phyloP scores from a whole-genome alignment of 23 tunicate species.

The Diplosoma virens region DNA sequence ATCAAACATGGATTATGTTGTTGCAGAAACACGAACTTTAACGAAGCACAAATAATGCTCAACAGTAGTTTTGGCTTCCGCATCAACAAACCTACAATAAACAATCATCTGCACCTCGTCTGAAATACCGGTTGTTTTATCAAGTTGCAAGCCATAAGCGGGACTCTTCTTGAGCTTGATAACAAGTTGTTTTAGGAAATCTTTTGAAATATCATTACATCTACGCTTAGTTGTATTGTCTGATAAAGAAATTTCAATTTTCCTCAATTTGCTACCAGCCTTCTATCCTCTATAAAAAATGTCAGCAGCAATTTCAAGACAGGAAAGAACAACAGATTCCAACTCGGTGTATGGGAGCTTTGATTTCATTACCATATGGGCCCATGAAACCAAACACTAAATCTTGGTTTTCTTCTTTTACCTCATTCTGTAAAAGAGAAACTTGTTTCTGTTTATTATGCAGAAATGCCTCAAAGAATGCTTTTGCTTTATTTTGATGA shows the following conservation, averaged over 20 bases:
- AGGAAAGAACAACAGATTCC: conserved; percentile 28
- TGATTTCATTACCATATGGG: conserved; percentile 17
- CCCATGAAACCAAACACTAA: not conserved
- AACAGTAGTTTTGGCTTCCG: not conserved
- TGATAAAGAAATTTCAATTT: too few species aligned
- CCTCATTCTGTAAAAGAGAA: not conserved
- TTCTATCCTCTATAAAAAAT: conserved; percentile 16
- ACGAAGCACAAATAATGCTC: conserved; percentile 36
- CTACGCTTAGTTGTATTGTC: conserved; percentile 16
- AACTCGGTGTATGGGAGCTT: conserved; percentile 26
- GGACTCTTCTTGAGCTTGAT: conserved; percentile 22
- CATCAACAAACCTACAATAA: conserved; percentile 36
- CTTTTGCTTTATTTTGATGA: not conserved
- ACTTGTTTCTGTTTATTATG: not conserved
- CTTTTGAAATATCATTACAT: conserved; percentile 10
- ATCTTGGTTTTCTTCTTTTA: not conserved
- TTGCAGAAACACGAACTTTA: conserved; percentile 4
- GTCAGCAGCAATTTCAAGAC: conserved; percentile 34
- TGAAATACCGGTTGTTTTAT: conserved; percentile 48
- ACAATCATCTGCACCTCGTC: conserved; percentile 43
- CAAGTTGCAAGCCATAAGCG: conserved; percentile 38
- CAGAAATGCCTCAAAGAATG: not conserved
- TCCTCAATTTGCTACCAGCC: conserved; percentile 27
- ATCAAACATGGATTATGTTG: conserved; percentile 5
- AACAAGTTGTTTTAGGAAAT: conserved; percentile 11